A percentile compares a stretch with the other conserved stretches of the same genome.
These are phyloP conservation scores for Desmodus rotundus DNA, from an alignment of 2,113 vertebrate genomes.

Conservation along the genomic window DNA sequence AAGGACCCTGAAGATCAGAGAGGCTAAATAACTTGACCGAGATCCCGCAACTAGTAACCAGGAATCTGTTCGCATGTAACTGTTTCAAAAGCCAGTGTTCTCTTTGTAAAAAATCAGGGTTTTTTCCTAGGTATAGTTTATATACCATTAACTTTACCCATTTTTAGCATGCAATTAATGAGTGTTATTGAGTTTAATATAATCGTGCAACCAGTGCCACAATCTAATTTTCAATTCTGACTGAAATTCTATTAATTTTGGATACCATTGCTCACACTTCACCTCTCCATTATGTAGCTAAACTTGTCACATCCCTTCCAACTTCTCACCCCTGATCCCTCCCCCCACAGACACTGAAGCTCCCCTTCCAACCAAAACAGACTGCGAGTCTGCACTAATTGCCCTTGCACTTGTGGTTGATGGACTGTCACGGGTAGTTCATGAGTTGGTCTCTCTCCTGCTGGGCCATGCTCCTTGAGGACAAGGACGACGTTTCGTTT, in stretches of 20 bases:
- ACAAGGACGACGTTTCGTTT: background rate
- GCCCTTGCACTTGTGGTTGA: background rate
- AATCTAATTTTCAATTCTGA: background rate
- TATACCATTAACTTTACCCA: background rate
- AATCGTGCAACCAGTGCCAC: background rate
- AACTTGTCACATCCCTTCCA: background rate
- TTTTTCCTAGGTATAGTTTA: background rate
- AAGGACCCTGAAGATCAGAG: background rate
- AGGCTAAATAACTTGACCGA: background rate
- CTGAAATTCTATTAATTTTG: background rate
- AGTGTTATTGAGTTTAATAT: background rate
- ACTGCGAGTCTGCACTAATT: background rate
- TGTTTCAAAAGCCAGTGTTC: background rate
- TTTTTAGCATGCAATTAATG: background rate
- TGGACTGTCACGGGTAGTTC: background rate
- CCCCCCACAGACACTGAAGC: background rate
- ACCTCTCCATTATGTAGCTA: background rate
- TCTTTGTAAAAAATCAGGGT: background rate
- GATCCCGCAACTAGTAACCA: background rate
- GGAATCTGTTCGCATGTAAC: background rate
- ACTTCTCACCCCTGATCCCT: background rate
- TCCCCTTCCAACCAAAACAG: background rate
- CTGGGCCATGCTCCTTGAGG: background rate
- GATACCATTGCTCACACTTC: background rate
- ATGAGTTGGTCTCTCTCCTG: background rate